A percentile compares a stretch with the other conserved stretches of the same genome.
Conservation (phyloP, 2,113 vertebrate species). For the Barnardius zonarius region DNA sequence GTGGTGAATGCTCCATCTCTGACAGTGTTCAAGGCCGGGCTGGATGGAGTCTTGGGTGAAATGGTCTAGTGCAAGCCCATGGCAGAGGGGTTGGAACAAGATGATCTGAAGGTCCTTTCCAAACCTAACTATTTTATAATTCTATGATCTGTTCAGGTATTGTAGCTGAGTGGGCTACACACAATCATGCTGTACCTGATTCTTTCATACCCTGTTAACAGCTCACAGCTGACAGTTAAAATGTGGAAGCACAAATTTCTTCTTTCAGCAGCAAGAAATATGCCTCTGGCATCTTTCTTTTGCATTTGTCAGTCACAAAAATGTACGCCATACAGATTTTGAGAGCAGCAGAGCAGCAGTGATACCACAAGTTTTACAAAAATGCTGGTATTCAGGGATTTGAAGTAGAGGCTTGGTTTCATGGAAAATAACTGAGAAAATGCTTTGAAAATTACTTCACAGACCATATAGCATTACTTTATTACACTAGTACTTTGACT, state of each 20-base stretch:
- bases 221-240: neutral
- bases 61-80: neutral
- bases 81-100: neutral
- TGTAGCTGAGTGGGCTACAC: fast-evolving
- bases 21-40: neutral
- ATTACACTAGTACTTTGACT: neutral
- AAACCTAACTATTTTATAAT: neutral
- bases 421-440: neutral
- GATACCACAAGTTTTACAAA: neutral
- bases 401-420: neutral
- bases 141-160: neutral
- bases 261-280: neutral
- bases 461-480: neutral
- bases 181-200: neutral
- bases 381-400: neutral
- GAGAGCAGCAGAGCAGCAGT: neutral
- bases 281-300: neutral
- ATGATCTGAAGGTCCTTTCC: neutral
- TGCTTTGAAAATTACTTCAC: neutral
- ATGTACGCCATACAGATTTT: neutral
- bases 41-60: neutral
- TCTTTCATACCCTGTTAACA: neutral
- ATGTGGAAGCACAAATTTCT: neutral
- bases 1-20: neutral
- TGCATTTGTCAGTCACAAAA: neutral